Base-by-base conservation (phyloP, 2,113 vertebrate genomes). In the Pollachius pollachius region DNA sequence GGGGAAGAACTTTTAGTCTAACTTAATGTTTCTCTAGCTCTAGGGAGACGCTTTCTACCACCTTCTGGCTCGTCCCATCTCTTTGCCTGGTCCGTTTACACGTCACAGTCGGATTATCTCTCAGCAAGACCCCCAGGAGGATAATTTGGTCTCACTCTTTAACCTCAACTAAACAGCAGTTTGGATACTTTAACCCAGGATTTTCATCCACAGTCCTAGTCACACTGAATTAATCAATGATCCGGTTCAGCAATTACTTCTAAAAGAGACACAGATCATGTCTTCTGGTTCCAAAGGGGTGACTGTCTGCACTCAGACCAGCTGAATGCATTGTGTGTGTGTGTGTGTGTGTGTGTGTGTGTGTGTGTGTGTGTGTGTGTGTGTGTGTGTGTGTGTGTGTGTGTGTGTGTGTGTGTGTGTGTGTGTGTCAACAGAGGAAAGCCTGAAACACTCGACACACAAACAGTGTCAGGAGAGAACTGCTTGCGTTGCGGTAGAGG, bases 1-100 rank as follows among this genome's bases (percentile, higher is more conserved):
- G 78, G 69, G 81, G 73, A 74, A 81, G 77, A 48, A 75, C 76
- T 64, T 77, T 6, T 27, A 17, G 61, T 54, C 67, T 27, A 13
- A 17, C 41, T 48, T 48, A 12, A 48, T 9, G 1, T 41, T 11
- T 48, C 41, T 48, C 41, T 23, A 48, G 18, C 52, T 41, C 67
- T 62, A 48, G 12, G 2, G 9, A 11, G 18, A 58, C 66, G n/a
- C 56, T 63, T 63, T 56, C 65, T 11, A 27, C 27, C 30, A 3
- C 52, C 11, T 41, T 61, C 59, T 65, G 69, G 61, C 64, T 72
- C 27, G 52, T 16, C 41, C 13, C 17, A 15, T 65, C 54, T 54
- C 65, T 67, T 68, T 18, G 67, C 25, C 9, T 58, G 72, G 57
- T 56, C 64, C 37, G 58, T 12, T 68, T 64, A 63, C 34, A 37